These are phyloP conservation scores for Beris morrisii DNA, from an alignment of 2,888 invertebrate species.

Conservation along the genomic window DNA sequence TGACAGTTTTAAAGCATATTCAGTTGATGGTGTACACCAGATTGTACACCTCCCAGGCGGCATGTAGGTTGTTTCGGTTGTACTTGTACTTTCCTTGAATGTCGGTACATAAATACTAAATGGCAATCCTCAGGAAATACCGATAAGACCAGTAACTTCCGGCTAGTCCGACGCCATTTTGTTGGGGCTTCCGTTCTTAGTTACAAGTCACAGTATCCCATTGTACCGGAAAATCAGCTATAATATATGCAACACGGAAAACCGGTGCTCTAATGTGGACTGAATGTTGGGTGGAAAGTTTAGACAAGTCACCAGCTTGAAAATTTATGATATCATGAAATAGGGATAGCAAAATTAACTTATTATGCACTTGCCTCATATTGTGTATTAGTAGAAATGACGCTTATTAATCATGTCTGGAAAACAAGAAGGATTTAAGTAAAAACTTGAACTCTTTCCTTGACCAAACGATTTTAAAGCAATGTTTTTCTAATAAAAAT, in stretches of 20 bases:
- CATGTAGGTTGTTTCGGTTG: not conserved
- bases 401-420: too few species aligned
- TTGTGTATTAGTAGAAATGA: too few species aligned
- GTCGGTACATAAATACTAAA: conserved; percentile 14
- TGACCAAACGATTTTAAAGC: too few species aligned
- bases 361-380: too few species aligned
- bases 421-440: too few species aligned
- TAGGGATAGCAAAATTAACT: too few species aligned
- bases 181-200: conserved; percentile 14
- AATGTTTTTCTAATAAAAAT: too few species aligned
- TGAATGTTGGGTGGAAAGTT: too few species aligned
- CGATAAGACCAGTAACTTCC: conserved; percentile 27
- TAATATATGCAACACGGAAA: conserved; percentile 25
- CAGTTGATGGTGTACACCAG: not conserved
- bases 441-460: too few species aligned
- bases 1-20: not conserved
- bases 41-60: not conserved
- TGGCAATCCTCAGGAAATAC: conserved; percentile 26
- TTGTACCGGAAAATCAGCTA: conserved; percentile 26
- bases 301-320: too few species aligned
- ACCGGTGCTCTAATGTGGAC: conserved; percentile 3
- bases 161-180: conserved; percentile 18
- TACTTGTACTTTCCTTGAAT: not conserved
- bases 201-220: conserved; percentile 21
- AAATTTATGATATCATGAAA: too few species aligned